These are phyloP conservation scores for Rhinoptilus africanus DNA, from an alignment of 2,113 vertebrate genomes.

Conservation along the genomic window DNA sequence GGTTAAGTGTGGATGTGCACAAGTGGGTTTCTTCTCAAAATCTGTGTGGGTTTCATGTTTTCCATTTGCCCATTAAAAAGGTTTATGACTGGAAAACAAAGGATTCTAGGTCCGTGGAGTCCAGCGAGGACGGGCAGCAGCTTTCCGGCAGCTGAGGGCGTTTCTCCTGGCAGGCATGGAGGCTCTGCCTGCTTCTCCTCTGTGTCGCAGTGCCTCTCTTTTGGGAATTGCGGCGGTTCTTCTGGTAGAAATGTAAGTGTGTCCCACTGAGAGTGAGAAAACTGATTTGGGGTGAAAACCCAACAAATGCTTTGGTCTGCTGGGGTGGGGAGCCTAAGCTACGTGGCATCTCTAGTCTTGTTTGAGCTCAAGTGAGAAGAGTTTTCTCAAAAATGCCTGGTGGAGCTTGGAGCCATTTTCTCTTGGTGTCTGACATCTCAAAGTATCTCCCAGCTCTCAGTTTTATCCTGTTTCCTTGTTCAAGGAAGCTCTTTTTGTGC, in stretches of 20 bases:
- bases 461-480: neutral
- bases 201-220: rapidly evolving
- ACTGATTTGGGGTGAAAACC: neutral
- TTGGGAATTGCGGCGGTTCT: neutral
- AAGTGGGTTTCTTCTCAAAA: neutral
- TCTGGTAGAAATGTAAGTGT: neutral
- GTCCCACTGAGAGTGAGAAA: neutral
- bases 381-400: neutral
- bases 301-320: neutral
- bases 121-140: neutral
- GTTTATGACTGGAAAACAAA: neutral
- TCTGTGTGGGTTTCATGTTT: neutral
- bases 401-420: neutral
- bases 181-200: neutral
- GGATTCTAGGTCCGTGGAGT: neutral
- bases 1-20: rapidly evolving
- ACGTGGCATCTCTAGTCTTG: no score
- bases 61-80: neutral
- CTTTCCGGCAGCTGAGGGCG: neutral
- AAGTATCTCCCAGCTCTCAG: neutral
- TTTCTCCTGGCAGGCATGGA: neutral
- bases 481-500: neutral
- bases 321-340: neutral
- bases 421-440: neutral
- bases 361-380: neutral